A percentile compares a stretch with the other conserved stretches of the same genome.
phyloP scores from a whole-genome alignment of 2,797 vertebrate genomes.

The Helostoma temminkii region DNA sequence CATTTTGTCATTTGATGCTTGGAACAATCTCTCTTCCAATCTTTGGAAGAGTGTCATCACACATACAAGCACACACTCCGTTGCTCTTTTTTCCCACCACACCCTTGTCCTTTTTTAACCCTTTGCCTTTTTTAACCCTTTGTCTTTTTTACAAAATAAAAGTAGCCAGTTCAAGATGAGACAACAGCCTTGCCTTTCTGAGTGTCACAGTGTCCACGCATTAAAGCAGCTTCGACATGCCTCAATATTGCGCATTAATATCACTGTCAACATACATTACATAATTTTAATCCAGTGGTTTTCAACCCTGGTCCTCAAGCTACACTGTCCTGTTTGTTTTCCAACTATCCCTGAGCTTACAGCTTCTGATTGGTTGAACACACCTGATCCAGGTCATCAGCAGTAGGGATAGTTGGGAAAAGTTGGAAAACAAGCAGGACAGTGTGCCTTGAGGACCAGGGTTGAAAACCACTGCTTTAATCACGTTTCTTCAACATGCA shows the following conservation, averaged over 20 bases:
- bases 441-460: too few relatives aligned
- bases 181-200: not conserved
- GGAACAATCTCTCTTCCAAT: conserved; percentile 29
- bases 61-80: not conserved
- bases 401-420: too few relatives aligned
- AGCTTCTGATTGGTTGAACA: too few relatives aligned
- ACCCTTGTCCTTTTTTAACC: conserved; percentile 17
- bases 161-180: conserved; percentile 23
- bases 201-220: conserved; percentile 16
- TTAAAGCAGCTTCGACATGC: conserved; percentile 26
- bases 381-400: too few relatives aligned
- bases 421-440: too few relatives aligned
- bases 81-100: not conserved
- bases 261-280: not conserved
- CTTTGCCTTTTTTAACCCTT: conserved; percentile 2
- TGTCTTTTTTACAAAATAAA: conserved; percentile 6
- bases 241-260: conserved; percentile 16
- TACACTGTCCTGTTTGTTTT: too few relatives aligned
- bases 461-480: too few relatives aligned
- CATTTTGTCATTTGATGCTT: conserved; percentile 64
- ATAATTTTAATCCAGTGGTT: not conserved
- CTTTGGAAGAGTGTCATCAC: conserved; percentile 24
- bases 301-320: too few relatives aligned
- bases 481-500: too few relatives aligned
- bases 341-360: too few relatives aligned